A percentile compares a stretch with the other conserved stretches of the same genome.
Evolutionary conservation across 1,140 invertebrate genomes (phyloP).

Genomic region (Neotoxoptera formosana): DNA sequence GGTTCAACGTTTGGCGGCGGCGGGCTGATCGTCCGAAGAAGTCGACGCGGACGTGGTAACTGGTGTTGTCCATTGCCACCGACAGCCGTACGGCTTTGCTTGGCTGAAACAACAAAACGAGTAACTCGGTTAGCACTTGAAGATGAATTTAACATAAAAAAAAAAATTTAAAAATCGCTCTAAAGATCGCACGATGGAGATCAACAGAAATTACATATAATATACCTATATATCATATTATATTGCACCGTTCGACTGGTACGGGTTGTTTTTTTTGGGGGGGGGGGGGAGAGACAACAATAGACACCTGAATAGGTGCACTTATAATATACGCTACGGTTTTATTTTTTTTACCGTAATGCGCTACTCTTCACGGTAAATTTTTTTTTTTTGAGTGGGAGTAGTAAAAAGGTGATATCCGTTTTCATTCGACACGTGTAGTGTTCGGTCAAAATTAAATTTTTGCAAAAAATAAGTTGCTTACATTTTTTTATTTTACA

Average conservation of each 20-base stretch:
- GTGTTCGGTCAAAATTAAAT: no score
- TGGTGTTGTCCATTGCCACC: slow-evolving; percentile 61
- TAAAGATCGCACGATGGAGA: background rate
- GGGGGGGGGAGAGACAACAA: background rate
- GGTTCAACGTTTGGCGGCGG: background rate
- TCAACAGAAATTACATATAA: background rate
- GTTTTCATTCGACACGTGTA: background rate
- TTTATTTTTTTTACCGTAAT: background rate
- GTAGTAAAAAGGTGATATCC: background rate
- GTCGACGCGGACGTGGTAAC: slow-evolving; percentile 46
- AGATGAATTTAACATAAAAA: background rate
- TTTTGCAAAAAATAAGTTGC: background rate
- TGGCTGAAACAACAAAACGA: slow-evolving; percentile 30
- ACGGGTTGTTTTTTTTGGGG: background rate
- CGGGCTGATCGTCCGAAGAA: background rate
- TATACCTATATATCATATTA: no score
- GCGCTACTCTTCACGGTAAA: background rate
- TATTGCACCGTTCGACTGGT: background rate
- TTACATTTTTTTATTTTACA: background rate
- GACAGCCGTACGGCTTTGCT: slow-evolving; percentile 37
- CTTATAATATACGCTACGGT: background rate
- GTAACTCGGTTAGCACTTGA: background rate
- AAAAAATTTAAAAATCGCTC: background rate
- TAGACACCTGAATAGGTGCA: background rate
- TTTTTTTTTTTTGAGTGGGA: background rate